Percentiles rank a stretch among this genome's conserved stretches.
Conservation (phyloP, 2,113 vertebrate genomes). For the Baryphthengus martii region DNA sequence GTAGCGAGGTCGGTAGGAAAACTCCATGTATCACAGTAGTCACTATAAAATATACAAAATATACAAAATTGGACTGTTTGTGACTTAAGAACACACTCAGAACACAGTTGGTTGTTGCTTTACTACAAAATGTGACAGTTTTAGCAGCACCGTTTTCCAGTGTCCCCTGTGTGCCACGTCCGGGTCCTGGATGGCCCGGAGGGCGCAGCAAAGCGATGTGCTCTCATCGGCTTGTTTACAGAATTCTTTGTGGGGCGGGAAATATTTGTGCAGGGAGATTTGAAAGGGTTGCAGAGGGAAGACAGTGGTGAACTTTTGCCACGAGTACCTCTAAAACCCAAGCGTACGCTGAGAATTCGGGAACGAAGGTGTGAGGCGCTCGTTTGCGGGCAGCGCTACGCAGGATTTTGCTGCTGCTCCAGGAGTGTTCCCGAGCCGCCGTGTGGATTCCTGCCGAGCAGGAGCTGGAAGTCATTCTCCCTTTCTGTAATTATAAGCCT, state of each 20-base stretch:
- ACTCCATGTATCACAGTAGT: background rate
- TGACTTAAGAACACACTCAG: background rate
- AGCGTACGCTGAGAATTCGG: background rate
- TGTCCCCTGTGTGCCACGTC: background rate
- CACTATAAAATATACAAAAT: too few species aligned
- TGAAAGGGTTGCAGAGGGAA: background rate
- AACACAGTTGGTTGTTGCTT: background rate
- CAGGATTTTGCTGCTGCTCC: background rate
- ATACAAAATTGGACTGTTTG: background rate
- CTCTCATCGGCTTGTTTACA: background rate
- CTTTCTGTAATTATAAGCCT: background rate
- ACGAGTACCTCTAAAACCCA: background rate
- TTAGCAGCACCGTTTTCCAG: background rate
- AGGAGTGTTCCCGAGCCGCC: background rate
- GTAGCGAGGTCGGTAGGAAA: background rate
- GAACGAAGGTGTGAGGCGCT: background rate
- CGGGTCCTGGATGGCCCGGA: rapidly evolving
- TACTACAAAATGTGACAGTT: background rate
- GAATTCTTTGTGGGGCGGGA: background rate
- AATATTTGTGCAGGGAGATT: background rate
- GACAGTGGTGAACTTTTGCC: background rate
- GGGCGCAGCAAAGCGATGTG: background rate
- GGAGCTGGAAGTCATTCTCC: background rate
- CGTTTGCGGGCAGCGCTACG: rapidly evolving
- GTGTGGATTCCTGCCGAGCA: background rate